Evolutionary conservation across 2,888 invertebrate species (phyloP).

Genomic region (Heteropelma amictum): DNA sequence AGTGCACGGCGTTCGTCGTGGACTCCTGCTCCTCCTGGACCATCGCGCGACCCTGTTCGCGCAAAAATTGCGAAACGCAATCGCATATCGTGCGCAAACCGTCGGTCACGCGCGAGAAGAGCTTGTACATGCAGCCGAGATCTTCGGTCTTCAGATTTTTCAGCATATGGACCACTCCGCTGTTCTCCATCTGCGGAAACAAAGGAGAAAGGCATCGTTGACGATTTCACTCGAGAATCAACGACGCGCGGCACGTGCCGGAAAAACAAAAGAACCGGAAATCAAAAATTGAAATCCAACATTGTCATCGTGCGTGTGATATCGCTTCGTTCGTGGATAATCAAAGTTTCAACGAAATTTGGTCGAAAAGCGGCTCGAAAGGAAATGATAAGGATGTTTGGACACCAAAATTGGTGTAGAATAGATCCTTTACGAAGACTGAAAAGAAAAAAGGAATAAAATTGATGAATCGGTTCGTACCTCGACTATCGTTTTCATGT

Average conservation of each 20-base stretch:
- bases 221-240: no score
- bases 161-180: slow-evolving; percentile 99
- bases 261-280: no score
- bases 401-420: no score
- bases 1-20: slow-evolving; percentile 94
- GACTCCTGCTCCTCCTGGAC: slow-evolving; percentile 92
- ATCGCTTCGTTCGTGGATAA: no score
- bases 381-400: no score
- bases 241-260: no score
- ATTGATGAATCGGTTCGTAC: slow-evolving; percentile 74
- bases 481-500: slow-evolving; percentile 98
- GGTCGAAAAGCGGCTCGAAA: no score
- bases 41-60: slow-evolving; percentile 96
- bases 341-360: no score
- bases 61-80: slow-evolving; percentile 95
- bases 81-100: slow-evolving; percentile 98
- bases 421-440: no score
- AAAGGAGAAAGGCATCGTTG: background rate
- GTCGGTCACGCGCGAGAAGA: slow-evolving; percentile 93
- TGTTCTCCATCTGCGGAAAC: slow-evolving; percentile 97
- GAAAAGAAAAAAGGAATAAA: no score
- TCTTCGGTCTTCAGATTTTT: slow-evolving; percentile 98
- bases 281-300: no score
- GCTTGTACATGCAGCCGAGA: slow-evolving; percentile 98
- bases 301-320: no score